Evolutionary conservation across 2,113 vertebrate species (phyloP).

Genomic region (Osmerus eperlanus): DNA sequence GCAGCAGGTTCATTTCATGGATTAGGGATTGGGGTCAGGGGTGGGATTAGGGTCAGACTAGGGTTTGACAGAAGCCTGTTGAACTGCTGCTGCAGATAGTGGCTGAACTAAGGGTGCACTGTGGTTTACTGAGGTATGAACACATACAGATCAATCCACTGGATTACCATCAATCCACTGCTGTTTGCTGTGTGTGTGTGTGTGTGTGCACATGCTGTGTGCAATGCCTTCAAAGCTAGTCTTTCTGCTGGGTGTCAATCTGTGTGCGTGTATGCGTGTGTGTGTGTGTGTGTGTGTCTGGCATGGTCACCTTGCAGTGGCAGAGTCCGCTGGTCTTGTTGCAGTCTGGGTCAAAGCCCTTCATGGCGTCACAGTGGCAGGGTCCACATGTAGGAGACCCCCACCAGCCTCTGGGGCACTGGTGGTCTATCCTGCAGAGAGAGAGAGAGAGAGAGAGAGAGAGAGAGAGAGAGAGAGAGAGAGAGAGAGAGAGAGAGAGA

Average conservation of each 20-base stretch:
- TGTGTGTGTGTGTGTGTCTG: constrained; percentile 7
- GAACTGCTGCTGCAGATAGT: too few relatives aligned
- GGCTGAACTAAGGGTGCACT: too few relatives aligned
- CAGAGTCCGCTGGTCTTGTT: constrained; percentile 94
- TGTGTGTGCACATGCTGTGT: background rate
- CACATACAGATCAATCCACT: background rate
- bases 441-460: background rate
- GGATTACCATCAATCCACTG: background rate
- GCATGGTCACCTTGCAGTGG: constrained; percentile 88
- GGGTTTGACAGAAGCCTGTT: constrained; percentile 3
- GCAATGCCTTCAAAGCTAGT: background rate
- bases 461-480: constrained; percentile 7
- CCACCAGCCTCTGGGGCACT: constrained; percentile 98
- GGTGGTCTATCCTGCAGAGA: constrained; percentile 85
- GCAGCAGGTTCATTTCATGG: constrained; percentile 12
- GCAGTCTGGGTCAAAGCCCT: constrained; percentile 93
- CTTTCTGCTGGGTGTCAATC: too few relatives aligned
- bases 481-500: background rate
- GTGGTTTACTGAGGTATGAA: background rate
- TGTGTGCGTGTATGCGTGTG: background rate
- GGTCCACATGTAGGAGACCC: constrained; percentile 91
- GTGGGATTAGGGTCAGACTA: constrained; percentile 18
- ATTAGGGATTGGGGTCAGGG: constrained; percentile 22
- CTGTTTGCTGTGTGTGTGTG: background rate
- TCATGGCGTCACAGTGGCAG: constrained; percentile 88